Base-by-base conservation (phyloP, 2,797 vertebrate genomes). In the Odontamblyopus lacepedii region DNA sequence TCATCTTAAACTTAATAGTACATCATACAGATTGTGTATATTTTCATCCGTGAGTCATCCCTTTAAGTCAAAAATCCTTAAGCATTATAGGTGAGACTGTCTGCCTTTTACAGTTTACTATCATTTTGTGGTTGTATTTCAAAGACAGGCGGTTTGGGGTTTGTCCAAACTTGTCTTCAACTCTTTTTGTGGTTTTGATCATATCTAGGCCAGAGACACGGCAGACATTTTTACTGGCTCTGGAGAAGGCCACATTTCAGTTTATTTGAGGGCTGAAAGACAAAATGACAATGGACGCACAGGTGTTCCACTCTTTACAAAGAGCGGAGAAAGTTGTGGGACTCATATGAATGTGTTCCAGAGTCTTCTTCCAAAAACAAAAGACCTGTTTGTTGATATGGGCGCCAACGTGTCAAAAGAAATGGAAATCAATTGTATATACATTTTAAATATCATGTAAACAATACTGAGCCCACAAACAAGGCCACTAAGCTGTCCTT, bases 311-410 rank as follows among this genome's bases (percentile, higher is more conserved):
- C 19, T 84, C 84, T 13, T 65, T 88, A 30, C 78, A 71, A 53
- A 87, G 19, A 50, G 91, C 59, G 29, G 38, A 78, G 73, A 79
- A 67, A 85, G 48, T 32, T 3, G 4, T 93, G 15, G 75, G 77
- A 13, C 48, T 92, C 65, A 90, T 38, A 67, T 94, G 64, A 76
- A 90, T 44, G 50, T 96, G 41, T 89, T 78, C 44, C 95, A 97
- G 81, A 88, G 78, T 11, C 27, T 96, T 51, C 69, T 95, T 41
- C 71, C 83, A 13, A 68, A 71, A 4, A 71, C 89, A 67, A 69
- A 77, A 51, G 71, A 90, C 41, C 71, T 93, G 62, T 77, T 85
- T 26, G 73, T 96, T 38, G 88, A 89, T 75, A 78, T 96, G 59
- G 74, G 76, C 1, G 85, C 93, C 69, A 95, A 94, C 85, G 59